Percentiles rank a stretch among this genome's conserved stretches.
phyloP scores from a whole-genome alignment of 2,888 invertebrate species.

The Helicoverpa assulta region DNA sequence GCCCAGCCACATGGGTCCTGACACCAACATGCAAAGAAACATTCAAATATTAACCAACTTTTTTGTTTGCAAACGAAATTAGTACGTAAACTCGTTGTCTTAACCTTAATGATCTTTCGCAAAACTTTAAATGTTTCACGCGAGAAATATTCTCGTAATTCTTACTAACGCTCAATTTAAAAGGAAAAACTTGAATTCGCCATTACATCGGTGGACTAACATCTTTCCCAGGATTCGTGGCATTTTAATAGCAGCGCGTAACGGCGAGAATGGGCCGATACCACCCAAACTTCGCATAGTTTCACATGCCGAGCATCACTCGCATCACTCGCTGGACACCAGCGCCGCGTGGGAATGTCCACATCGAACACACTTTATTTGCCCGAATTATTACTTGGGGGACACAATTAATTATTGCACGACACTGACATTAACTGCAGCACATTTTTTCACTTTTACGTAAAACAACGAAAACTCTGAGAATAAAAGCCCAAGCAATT shows the following conservation, averaged over 20 bases:
- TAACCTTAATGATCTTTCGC: constrained; percentile 45
- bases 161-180: constrained; percentile 53
- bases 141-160: constrained; percentile 51
- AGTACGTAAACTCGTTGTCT: constrained; percentile 25
- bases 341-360: constrained; percentile 77
- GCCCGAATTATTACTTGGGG: constrained; percentile 78
- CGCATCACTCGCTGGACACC: constrained; percentile 59
- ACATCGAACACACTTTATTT: constrained; percentile 72
- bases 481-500: constrained; percentile 66
- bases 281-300: constrained; percentile 68
- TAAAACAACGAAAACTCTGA: constrained; percentile 68
- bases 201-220: constrained; percentile 56
- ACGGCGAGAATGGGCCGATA: constrained; percentile 56
- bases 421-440: constrained; percentile 75
- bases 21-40: constrained; percentile 33
- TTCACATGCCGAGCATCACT: constrained; percentile 72
- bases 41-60: constrained; percentile 25
- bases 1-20: constrained; percentile 49
- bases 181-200: constrained; percentile 56
- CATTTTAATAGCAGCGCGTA: constrained; percentile 60
- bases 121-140: constrained; percentile 32
- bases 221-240: constrained; percentile 68
- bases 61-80: constrained; percentile 41
- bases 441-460: constrained; percentile 75
- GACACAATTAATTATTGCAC: constrained; percentile 79